Evolutionary conservation across 2,113 vertebrate species (phyloP).

Genomic region (Bubo bubo): DNA sequence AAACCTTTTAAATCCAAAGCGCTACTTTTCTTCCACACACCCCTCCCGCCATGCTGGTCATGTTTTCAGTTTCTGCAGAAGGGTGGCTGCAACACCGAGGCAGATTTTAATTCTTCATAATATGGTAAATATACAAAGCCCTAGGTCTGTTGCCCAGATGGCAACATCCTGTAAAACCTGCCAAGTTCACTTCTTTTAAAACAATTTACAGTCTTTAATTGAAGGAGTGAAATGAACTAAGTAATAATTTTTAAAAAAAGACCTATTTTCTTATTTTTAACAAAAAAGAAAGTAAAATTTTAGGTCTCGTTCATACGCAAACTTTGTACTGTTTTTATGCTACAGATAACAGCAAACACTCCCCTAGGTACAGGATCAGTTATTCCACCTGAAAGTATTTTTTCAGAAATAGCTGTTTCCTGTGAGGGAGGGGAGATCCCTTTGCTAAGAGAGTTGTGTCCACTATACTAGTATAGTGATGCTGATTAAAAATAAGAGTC

Average conservation of each 20-base stretch:
- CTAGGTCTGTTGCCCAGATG: conserved; percentile 16
- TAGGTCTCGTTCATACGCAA: neutral
- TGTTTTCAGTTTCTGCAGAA: neutral
- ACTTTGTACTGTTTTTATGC: neutral
- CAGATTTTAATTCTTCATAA: conserved; percentile 7
- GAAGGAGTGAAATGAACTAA: neutral
- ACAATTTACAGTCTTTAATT: neutral
- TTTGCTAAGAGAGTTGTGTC: neutral
- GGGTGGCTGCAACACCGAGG: neutral
- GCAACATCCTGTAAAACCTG: neutral
- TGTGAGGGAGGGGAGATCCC: neutral
- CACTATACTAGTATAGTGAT: neutral
- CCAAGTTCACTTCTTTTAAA: neutral
- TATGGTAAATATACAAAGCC: neutral
- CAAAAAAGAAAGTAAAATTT: neutral
- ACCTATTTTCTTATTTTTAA: neutral
- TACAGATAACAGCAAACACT: neutral
- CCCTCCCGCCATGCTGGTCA: neutral
- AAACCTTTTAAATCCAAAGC: conserved; percentile 12
- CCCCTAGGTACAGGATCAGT: neutral
- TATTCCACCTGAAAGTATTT: neutral
- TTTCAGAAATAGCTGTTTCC: neutral
- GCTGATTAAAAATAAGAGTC: neutral
- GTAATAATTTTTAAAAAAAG: neutral
- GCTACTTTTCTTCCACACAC: neutral